A percentile compares a stretch with the other conserved stretches of the same genome.
These are phyloP conservation scores for Volucella inflata DNA, from an alignment of 2,888 invertebrate species.

Conservation along the genomic window DNA sequence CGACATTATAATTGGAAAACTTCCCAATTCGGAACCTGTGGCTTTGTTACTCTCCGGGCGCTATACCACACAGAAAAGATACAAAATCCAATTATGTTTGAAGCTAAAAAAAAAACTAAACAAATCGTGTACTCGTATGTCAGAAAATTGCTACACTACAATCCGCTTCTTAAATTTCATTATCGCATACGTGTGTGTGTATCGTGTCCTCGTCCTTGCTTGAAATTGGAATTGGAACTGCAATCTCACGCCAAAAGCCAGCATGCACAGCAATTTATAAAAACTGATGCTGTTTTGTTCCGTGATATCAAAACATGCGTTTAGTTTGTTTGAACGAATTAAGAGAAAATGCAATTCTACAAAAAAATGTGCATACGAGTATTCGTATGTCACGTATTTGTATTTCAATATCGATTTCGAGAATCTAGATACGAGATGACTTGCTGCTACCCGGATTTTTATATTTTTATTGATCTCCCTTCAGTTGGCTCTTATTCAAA, in stretches of 20 bases:
- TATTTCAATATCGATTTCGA: slow-evolving; percentile 37
- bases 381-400: slow-evolving; percentile 29
- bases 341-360: slow-evolving; percentile 1
- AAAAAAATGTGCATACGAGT: background rate
- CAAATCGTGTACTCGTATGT: background rate
- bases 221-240: background rate
- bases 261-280: background rate
- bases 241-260: slow-evolving; percentile 13
- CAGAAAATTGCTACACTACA: slow-evolving; percentile 3
- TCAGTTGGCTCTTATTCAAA: slow-evolving; percentile 22
- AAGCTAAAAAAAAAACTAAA: slow-evolving; percentile 13
- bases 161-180: background rate
- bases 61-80: slow-evolving; percentile 9
- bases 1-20: slow-evolving; percentile 39
- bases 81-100: slow-evolving; percentile 25
- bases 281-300: background rate
- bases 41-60: slow-evolving; percentile 6
- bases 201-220: background rate
- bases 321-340: slow-evolving; percentile 30
- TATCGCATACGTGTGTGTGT: background rate
- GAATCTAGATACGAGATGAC: slow-evolving; percentile 3
- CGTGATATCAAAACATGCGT: slow-evolving; percentile 2
- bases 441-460: slow-evolving; percentile 12
- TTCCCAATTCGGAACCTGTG: slow-evolving; percentile 29
- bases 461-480: slow-evolving; percentile 24